These are phyloP conservation scores for Acipenser ruthenus DNA, from an alignment of 2,797 vertebrate species.

Conservation along the genomic window DNA sequence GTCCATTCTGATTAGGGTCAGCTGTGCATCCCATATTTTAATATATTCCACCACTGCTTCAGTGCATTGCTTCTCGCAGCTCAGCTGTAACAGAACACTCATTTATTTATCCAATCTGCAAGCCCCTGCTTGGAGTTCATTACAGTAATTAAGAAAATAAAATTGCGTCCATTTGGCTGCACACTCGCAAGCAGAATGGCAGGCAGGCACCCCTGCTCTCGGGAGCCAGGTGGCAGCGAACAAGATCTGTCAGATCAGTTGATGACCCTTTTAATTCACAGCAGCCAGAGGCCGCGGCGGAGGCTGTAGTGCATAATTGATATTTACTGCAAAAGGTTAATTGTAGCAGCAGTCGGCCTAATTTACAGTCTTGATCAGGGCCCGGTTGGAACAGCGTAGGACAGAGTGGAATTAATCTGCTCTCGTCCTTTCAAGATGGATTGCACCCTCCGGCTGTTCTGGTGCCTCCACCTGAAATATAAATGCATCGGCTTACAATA, in stretches of 20 bases:
- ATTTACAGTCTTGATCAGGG: conserved; percentile 80
- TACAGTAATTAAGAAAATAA: conserved; percentile 72
- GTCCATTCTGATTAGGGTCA: conserved; percentile 59
- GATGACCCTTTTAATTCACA: conserved; percentile 87
- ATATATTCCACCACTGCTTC: conserved; percentile 3
- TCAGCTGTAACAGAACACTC: conserved; percentile 42
- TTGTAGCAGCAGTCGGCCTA: conserved; percentile 83
- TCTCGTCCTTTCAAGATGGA: conserved; percentile 46
- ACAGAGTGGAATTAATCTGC: background rate
- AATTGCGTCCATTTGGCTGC: conserved; percentile 74
- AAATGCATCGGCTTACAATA: too few relatives aligned
- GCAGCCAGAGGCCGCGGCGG: conserved; percentile 69
- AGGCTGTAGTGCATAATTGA: conserved; percentile 74
- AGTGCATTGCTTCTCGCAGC: conserved; percentile 34
- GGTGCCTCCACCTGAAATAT: too few relatives aligned
- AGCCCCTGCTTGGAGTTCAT: conserved; percentile 51
- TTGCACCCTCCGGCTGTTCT: conserved; percentile 47
- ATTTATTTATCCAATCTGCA: conserved; percentile 54
- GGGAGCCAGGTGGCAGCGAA: conserved; percentile 79
- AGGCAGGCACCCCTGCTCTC: conserved; percentile 54
- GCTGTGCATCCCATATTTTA: conserved; percentile 39
- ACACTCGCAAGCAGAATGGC: conserved; percentile 52
- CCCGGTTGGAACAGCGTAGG: conserved; percentile 56
- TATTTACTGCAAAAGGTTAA: conserved; percentile 95
- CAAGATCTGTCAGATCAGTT: conserved; percentile 85